phyloP scores from a whole-genome alignment of 1,140 invertebrate species.

The Drosophila orosa region DNA sequence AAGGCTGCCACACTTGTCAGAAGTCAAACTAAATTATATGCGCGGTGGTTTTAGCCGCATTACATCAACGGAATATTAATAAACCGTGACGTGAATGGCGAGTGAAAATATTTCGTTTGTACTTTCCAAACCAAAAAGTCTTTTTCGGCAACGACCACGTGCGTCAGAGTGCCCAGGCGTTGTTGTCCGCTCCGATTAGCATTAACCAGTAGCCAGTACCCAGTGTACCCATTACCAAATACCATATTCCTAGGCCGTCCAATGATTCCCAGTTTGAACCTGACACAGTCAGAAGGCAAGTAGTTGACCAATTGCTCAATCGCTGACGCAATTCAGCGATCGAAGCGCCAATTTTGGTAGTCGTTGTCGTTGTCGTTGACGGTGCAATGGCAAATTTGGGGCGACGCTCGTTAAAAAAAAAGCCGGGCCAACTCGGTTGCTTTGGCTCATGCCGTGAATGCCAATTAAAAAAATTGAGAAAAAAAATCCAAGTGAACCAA shows the following conservation, averaged over 20 bases:
- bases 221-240: conserved; percentile 8
- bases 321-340: conserved; percentile 50
- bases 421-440: conserved; percentile 53
- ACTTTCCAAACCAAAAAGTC: conserved; percentile 38
- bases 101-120: conserved; percentile 41
- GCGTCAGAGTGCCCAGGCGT: conserved; percentile 51
- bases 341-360: conserved; percentile 71
- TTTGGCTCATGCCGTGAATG: conserved; percentile 52
- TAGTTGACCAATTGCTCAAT: conserved; percentile 77
- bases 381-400: conserved; percentile 72
- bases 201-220: conserved; percentile 17
- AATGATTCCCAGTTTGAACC: conserved; percentile 61
- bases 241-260: conserved; percentile 22
- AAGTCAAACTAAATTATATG: conserved; percentile 49
- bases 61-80: conserved; percentile 81
- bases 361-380: conserved; percentile 1
- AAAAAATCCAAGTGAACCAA: conserved; percentile 18
- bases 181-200: conserved; percentile 41
- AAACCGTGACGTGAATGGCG: conserved; percentile 66
- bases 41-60: conserved; percentile 40
- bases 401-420: conserved; percentile 63
- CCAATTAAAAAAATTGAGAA: conserved; percentile 62
- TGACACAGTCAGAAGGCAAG: conserved; percentile 71
- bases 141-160: conserved; percentile 22
- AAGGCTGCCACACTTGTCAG: conserved; percentile 37